Percentiles rank a stretch among this genome's conserved stretches.
Conservation (phyloP, 2,888 invertebrate species). For the Diarsia brunnea region DNA sequence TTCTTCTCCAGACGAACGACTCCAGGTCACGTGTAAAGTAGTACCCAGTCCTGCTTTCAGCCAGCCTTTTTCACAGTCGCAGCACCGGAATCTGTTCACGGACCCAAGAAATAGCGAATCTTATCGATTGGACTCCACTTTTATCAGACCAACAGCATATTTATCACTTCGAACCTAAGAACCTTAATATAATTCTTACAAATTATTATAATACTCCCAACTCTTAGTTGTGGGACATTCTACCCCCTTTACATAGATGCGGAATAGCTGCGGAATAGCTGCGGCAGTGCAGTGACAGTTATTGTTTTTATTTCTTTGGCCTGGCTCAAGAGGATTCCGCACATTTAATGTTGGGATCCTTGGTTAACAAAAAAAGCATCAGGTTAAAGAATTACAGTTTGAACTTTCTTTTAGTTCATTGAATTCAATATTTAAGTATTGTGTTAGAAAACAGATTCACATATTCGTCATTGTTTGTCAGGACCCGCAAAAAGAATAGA, state of each 20-base stretch:
- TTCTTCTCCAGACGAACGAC: slow-evolving; percentile 25
- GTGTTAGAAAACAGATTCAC: slow-evolving; percentile 8
- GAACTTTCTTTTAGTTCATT: neutral
- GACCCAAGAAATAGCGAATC: neutral
- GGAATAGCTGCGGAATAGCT: slow-evolving; percentile 8
- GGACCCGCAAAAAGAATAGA: slow-evolving; percentile 42
- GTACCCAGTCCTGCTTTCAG: slow-evolving; percentile 10
- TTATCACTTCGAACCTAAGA: slow-evolving; percentile 11
- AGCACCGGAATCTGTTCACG: neutral
- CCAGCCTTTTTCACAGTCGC: slow-evolving; percentile 19
- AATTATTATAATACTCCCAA: neutral
- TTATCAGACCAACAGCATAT: slow-evolving; percentile 11
- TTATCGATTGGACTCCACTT: slow-evolving; percentile 2
- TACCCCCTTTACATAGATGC: slow-evolving; percentile 1
- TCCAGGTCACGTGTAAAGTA: neutral
- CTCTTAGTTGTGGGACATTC: neutral
- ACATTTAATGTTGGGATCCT: neutral
- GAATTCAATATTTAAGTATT: slow-evolving; percentile 9
- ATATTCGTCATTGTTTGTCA: neutral
- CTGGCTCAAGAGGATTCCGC: slow-evolving; percentile 4
- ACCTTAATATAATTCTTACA: neutral
- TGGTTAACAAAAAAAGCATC: slow-evolving; percentile 13
- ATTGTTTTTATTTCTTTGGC: slow-evolving; percentile 1
- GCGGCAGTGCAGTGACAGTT: slow-evolving; percentile 13
- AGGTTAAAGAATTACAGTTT: neutral